Base-by-base conservation (phyloP, 2,113 vertebrate genomes). In the Lucifuga dentata region DNA sequence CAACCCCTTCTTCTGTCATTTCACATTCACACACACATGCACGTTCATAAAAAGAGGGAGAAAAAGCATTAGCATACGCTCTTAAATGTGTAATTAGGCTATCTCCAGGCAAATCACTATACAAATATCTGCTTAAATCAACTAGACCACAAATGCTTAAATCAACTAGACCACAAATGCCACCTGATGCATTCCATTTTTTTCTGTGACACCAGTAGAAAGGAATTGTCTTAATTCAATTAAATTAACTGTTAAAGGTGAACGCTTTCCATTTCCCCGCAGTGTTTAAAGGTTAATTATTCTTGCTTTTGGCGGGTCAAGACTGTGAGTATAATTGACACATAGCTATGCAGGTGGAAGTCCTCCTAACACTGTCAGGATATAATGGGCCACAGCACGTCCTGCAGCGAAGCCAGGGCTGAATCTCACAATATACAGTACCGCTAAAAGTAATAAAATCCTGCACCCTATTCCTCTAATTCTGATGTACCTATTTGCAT, bases 71-170 rank as follows among this genome's bases (percentile, higher is more conserved):
- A 89, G 78, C 81, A 77, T 82, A 85, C 81, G 66, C 84, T 84
- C 73, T 76, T 87, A 87, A 88, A 68, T 86, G 83, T 88, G 78
- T 90, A 89, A 88, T 90, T 88, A 89, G 71, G 44, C 83, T 78
- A 61, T 87, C 81, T 85, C 83, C 74, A 64, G 87, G 85, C 87
- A 68, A 81, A 75, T 79, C 74, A 85, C 71, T 83, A 76, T 83
- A 84, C 67, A 71, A 43, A 80, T 80, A 83, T 86, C 68, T 67
- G 43, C 58, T 5, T n/a, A n/a, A n/a, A n/a, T n/a, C n/a, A n/a
- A n/a, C n/a, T n/a, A 38, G 68, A 64, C 45, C 61, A 26, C 77
- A 81, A 62, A 64, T 76, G 67, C 61, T 83, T 80, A 85, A 85
- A 70, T 78, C 62, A 48, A 70, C 63, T 12, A 67, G 71, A 76